Percentiles rank a stretch among this genome's conserved stretches.
Conservation (phyloP, 2,797 vertebrate genomes). For the Sphaeramia orbicularis region DNA sequence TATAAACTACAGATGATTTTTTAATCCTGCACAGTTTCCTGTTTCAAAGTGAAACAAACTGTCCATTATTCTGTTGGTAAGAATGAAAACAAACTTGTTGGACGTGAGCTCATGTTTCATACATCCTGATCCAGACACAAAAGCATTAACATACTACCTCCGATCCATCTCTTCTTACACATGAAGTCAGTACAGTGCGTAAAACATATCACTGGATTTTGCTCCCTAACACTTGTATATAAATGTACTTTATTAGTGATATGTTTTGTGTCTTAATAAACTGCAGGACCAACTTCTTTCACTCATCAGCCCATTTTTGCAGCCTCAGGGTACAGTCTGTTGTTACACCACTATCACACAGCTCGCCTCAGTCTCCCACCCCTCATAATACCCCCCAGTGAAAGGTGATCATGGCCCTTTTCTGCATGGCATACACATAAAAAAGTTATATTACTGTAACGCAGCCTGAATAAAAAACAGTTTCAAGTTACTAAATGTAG, state of each 20-base stretch:
- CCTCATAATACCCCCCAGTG: background rate
- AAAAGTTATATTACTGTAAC: background rate
- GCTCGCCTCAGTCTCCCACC: constrained; percentile 10
- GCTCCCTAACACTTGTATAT: background rate
- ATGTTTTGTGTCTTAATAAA: no score
- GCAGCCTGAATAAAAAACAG: background rate
- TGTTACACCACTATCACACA: constrained; percentile 35
- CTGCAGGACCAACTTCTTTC: background rate
- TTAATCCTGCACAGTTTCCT: background rate
- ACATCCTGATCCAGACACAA: background rate
- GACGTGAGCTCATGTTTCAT: background rate
- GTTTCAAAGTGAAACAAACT: background rate
- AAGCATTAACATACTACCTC: background rate
- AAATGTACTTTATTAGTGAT: background rate
- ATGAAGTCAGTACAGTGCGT: no score
- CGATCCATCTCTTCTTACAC: background rate
- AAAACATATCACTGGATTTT: no score
- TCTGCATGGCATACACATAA: background rate
- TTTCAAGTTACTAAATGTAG: background rate
- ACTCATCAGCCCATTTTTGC: constrained; percentile 26
- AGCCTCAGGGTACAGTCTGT: constrained; percentile 46
- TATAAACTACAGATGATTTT: background rate
- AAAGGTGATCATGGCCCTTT: constrained; percentile 4
- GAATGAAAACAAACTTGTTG: background rate
- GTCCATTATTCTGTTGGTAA: background rate